Evolutionary conservation across 2,797 vertebrate genomes (phyloP).

Genomic region (Columba guinea): DNA sequence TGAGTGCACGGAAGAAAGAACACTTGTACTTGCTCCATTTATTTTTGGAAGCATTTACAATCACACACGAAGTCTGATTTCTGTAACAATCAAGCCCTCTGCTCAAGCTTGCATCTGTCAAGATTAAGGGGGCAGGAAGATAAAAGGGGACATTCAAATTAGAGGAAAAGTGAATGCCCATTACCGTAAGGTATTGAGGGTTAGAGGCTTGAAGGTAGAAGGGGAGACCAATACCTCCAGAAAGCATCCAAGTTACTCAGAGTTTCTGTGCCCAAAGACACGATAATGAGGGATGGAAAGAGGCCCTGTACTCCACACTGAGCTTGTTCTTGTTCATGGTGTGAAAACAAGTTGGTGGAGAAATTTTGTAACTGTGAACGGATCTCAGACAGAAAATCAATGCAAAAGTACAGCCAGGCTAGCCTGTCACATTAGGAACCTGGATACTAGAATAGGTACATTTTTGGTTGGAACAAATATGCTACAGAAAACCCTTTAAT

Average conservation of each 20-base stretch:
- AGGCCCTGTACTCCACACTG: neutral
- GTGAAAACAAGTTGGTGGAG: neutral
- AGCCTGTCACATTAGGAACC: neutral
- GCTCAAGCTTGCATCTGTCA: neutral
- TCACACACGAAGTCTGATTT: neutral
- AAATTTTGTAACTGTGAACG: neutral
- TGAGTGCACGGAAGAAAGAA: neutral
- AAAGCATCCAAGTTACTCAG: neutral
- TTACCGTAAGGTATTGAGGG: neutral
- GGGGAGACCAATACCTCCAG: neutral
- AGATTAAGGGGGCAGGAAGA: neutral
- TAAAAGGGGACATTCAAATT: neutral
- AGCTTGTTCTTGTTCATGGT: neutral
- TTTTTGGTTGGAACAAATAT: neutral
- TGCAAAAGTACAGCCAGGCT: neutral
- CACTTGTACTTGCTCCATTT: neutral
- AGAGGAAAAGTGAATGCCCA: neutral
- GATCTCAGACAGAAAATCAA: neutral
- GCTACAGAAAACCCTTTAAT: neutral
- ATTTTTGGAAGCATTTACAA: neutral
- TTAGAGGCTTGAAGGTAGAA: neutral
- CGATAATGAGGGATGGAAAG: neutral
- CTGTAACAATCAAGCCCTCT: neutral
- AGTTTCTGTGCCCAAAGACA: neutral
- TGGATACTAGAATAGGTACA: neutral